Conservation (phyloP, 2,888 invertebrate genomes). For the Microctonus hyperodae region DNA sequence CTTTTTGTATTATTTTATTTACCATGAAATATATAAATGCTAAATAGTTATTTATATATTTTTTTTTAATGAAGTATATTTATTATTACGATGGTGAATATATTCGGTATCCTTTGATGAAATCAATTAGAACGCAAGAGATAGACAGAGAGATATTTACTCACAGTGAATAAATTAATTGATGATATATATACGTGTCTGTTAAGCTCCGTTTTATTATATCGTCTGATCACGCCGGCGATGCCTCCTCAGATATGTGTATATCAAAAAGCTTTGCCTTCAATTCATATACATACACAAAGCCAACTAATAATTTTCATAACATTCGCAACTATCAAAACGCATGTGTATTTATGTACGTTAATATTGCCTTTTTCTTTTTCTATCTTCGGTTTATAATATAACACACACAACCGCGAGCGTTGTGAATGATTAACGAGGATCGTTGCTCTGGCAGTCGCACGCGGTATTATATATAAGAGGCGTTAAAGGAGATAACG, state of each 20-base stretch:
- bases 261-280: background rate
- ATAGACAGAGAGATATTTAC: constrained; percentile 12
- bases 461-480: constrained; percentile 25
- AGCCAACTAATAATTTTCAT: constrained; percentile 11
- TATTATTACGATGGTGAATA: constrained; percentile 37
- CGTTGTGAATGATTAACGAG: constrained; percentile 34
- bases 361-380: constrained; percentile 11
- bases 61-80: constrained; percentile 39
- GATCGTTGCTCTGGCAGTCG: constrained; percentile 28
- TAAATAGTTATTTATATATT: constrained; percentile 22
- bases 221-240: constrained; percentile 19
- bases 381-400: constrained; percentile 7
- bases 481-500: constrained; percentile 45
- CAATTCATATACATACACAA: too few relatives aligned
- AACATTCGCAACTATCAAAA: background rate
- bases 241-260: constrained; percentile 10
- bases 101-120: constrained; percentile 40
- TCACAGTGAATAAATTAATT: constrained; percentile 40
- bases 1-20: background rate
- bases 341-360: background rate
- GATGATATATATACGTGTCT: constrained; percentile 38
- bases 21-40: constrained; percentile 19
- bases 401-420: constrained; percentile 16
- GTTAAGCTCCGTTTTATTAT: constrained; percentile 28
- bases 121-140: constrained; percentile 40